Evolutionary conservation across 2,888 invertebrate species (phyloP), one percentile per base, ranked within the genome.

Genomic region (Zaprionus obscuricornis): DNA sequence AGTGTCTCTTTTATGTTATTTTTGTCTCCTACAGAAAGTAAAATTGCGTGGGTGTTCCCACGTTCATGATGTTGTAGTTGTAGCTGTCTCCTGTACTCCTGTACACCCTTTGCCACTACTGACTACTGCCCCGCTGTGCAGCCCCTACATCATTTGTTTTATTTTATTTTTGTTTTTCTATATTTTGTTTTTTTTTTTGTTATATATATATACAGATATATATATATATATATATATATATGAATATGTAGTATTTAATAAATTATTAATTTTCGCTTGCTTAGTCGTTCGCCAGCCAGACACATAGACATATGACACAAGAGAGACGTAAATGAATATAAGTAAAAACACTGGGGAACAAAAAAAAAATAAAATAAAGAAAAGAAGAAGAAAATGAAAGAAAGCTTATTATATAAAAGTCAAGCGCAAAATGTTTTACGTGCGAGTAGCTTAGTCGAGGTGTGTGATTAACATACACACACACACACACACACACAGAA

Each of bases 251-350:
- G 75, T 70, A 85, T 78, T 85, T 74, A 78, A 78, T 78, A 85
- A 85, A 85, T 78, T 78, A 85, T 78, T 85, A 78, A 85, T 70
- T 78, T 78, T 65, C 47, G 62, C 76, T 58, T 43, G 68, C 39
- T 67, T 62, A 43, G 69, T 49, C 46, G 54, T 52, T 57, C 72
- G 39, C 42, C 66, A 45, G 47, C 26, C 67, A 52, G 40, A 51
- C 40, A 40, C 54, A 66, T 55, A 55, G 65, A 62, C 71, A 68
- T 82, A 77, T 77, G 83, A 77, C 78, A 77, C 66, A 60, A 65
- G 65, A n/a, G 63, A 58, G 50, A 81, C 83, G 77, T 66, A 82
- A 81, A 77, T 81, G 59, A 57, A 45, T 49, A 68, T 50, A 68
- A 26, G 47, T 50, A 67, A 46, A 51, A 13, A 43, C 37, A 43